These are phyloP conservation scores for Enteromius radiatus DNA, from an alignment of 2,797 vertebrate genomes.

Conservation along the genomic window DNA sequence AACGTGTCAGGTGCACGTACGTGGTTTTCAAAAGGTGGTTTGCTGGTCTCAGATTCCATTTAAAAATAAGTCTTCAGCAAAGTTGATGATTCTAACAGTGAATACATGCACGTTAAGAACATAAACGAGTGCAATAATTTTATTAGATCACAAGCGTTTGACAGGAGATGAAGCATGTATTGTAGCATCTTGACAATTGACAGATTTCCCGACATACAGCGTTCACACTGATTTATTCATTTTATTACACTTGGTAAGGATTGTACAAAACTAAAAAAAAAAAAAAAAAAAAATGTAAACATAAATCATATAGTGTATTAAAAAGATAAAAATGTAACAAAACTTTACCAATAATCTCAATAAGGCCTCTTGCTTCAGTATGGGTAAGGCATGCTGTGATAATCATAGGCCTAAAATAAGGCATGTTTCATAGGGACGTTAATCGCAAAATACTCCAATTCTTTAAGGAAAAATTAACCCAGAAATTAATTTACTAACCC, in stretches of 20 bases:
- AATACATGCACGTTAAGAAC: not conserved
- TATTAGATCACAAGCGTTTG: conserved; percentile 14
- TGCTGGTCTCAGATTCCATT: not conserved
- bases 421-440: not conserved
- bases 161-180: not conserved
- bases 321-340: not conserved
- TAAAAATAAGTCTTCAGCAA: not conserved
- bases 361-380: not conserved
- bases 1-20: not conserved
- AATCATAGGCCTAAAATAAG: conserved; percentile 16
- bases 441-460: not conserved
- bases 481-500: no score
- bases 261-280: not conserved
- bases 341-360: not conserved
- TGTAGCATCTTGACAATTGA: not conserved
- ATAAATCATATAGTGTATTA: not conserved
- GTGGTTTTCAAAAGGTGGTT: no score
- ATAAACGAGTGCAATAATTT: not conserved
- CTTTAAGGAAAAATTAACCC: no score
- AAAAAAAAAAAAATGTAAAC: not conserved
- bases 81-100: not conserved
- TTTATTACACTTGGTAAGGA: not conserved
- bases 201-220: not conserved
- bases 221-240: conserved; percentile 1
- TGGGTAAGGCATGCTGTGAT: conserved; percentile 5